Base-by-base conservation (phyloP, 2,797 vertebrate genomes). In the Dipus sagitta region DNA sequence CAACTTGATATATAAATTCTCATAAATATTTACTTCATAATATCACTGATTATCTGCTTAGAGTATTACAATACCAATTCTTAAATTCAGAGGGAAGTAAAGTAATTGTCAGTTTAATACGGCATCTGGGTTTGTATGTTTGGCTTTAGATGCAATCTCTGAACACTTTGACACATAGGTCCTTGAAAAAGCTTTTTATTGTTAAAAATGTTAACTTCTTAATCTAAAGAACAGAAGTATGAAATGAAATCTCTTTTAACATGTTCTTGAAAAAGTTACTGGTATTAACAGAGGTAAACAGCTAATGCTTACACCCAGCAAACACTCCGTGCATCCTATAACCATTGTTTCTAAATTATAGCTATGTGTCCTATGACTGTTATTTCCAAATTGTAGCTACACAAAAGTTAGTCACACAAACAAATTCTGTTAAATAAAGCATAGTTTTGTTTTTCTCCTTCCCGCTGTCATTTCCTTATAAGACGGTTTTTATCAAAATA, bases 161-260 rank as follows among this genome's bases (percentile, higher is more conserved):
- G 83, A 81, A 85, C 12, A 74, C 18, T 76, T 88, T 60, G 38
- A 70, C 18, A 26, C 47, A 26, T 38, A 3, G 26, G 5, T 85
- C 15, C 23, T 84, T 85, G 4, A 34, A 78, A 81, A 65, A 79
- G 1, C 54, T 1, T 24, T 79, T 60, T 54, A 42, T 72, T 20
- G 91, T 12, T 58, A 32, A 88, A 81, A 92, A 20, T 3, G 72
- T 80, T 89, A 93, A 34, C 17, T 85, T 92, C 2, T 42, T 77
- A 88, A 75, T 80, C 3, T 15, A 21, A 18, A 58, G 58, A 91
- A 75, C 14, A 38, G 14, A 15, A 28, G 1, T n/a, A 82, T 34
- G 1, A 75, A 65, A 79, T 72, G 23, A 90, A 52, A 76, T 76
- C 18, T 71, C 34, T 24, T 17, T 79, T 85, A 23, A 7, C 18